These are phyloP conservation scores for Apistogramma diplotaenia DNA, from an alignment of 2,113 vertebrate species.

Conservation along the genomic window DNA sequence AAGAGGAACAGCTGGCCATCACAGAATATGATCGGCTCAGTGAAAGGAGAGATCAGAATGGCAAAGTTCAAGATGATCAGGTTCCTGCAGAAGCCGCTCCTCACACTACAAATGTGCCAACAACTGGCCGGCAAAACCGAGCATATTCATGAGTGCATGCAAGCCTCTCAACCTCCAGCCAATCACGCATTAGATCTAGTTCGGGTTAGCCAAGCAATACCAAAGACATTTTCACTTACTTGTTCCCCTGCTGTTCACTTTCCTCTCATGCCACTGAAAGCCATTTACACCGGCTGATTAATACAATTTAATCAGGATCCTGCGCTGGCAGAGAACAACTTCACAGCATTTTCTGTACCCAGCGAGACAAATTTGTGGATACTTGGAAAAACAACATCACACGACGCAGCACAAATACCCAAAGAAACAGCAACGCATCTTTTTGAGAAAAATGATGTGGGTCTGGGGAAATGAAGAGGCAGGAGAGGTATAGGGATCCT, in stretches of 20 bases:
- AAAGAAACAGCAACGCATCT: background rate
- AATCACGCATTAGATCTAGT: slow-evolving; percentile 1
- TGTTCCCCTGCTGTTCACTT: slow-evolving; percentile 1
- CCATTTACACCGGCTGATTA: slow-evolving; percentile 26
- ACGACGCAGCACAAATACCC: background rate
- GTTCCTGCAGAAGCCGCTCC: slow-evolving; percentile 29
- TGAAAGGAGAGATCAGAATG: slow-evolving; percentile 46
- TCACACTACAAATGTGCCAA: background rate
- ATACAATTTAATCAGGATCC: background rate
- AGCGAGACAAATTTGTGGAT: background rate
- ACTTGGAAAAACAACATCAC: background rate
- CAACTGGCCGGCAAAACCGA: slow-evolving; percentile 3
- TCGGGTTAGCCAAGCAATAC: slow-evolving; percentile 8
- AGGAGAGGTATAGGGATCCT: background rate
- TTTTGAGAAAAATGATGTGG: background rate
- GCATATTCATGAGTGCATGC: background rate
- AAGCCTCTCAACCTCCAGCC: background rate
- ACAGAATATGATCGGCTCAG: slow-evolving; percentile 48
- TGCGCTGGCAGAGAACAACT: background rate
- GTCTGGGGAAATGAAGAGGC: background rate
- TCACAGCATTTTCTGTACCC: background rate
- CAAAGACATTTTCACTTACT: slow-evolving; percentile 26
- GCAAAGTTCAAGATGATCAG: slow-evolving; percentile 54
- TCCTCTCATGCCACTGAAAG: background rate
- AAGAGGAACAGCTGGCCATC: slow-evolving; percentile 50